Base-by-base conservation (phyloP, 2,113 vertebrate species). In the Leucoraja erinaceus region DNA sequence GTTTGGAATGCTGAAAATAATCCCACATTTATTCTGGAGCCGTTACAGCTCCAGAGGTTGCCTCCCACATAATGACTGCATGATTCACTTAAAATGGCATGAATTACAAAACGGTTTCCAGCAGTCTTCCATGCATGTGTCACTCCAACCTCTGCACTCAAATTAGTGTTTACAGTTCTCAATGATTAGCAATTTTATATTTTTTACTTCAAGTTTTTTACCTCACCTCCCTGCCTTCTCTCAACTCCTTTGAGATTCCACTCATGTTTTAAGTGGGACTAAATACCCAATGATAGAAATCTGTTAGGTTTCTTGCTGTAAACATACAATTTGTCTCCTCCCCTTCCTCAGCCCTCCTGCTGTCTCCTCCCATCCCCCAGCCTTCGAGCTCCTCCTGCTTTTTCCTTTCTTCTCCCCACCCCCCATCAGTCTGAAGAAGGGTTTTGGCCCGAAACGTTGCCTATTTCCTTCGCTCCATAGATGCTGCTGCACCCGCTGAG, bases 11-110 rank as follows among this genome's bases (percentile, higher is more conserved):
- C n/a, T 66, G 83, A n/a, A 88, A 88, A 33, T 38, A 63, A 86
- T 86, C 83, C 83, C 28, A 86, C 59, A 86, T 88, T 88, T 88
- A 88, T 88, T 63, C 83, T 66, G 59, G 83, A 31, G 83, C 28
- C 63, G 56, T 88, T 63, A 88, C 61, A 88, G 63, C 63, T 88
- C 4, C 38, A 47, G 59, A 88, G 59, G 16, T 88, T 88, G 59
- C 83, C 83, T 63, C 83, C 83, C n/a, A 88, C 83, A 88, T 59
- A 88, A 88, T 63, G 59, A n/a, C 59, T 88, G 59, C 14, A 88
- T 88, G 83, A 88, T 88, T 88, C 83, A 88, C 59, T 86, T 86
- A 86, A 59, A 11, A 61, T 86, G 83, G 25, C 63, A 59, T n/a
- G 12, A 88, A 63, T 88, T 66, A 33, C 83, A 88, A 84, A 88